Conservation (phyloP, 2,888 invertebrate genomes). For the Volucella inanis region DNA sequence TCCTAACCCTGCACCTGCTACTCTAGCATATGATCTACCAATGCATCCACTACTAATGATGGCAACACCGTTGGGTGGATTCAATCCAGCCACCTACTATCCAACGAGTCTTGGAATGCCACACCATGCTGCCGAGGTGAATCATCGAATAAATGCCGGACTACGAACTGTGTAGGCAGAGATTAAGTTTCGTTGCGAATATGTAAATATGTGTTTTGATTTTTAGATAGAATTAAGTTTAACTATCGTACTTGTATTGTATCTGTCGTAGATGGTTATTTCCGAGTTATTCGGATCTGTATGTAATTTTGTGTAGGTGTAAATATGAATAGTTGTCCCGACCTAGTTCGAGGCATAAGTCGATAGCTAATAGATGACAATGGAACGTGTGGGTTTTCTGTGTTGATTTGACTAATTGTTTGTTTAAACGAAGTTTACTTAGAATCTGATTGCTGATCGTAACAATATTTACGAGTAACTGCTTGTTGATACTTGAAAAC, state of each 20-base stretch:
- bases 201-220: conserved; percentile 63
- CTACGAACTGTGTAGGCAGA: conserved; percentile 79
- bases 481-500: too few relatives aligned
- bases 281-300: conserved; percentile 6
- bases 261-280: neutral
- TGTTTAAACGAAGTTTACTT: conserved; percentile 21
- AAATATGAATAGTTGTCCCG: conserved; percentile 21
- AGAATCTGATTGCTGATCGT: too few relatives aligned
- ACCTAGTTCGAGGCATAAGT: neutral
- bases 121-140: conserved; percentile 78
- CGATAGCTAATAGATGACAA: neutral
- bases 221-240: conserved; percentile 36
- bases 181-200: conserved; percentile 16
- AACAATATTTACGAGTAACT: too few relatives aligned
- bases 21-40: conserved; percentile 80
- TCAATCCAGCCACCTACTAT: conserved; percentile 80
- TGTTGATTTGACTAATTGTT: conserved; percentile 30
- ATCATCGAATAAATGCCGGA: conserved; percentile 79
- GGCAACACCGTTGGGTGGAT: conserved; percentile 79
- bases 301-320: conserved; percentile 35
- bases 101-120: conserved; percentile 77
- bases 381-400: conserved; percentile 28
- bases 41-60: conserved; percentile 83
- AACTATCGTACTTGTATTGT: neutral
- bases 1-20: conserved; percentile 73